These are phyloP conservation scores for Amphiprion ocellaris DNA, from an alignment of 2,113 vertebrate species.

Conservation along the genomic window DNA sequence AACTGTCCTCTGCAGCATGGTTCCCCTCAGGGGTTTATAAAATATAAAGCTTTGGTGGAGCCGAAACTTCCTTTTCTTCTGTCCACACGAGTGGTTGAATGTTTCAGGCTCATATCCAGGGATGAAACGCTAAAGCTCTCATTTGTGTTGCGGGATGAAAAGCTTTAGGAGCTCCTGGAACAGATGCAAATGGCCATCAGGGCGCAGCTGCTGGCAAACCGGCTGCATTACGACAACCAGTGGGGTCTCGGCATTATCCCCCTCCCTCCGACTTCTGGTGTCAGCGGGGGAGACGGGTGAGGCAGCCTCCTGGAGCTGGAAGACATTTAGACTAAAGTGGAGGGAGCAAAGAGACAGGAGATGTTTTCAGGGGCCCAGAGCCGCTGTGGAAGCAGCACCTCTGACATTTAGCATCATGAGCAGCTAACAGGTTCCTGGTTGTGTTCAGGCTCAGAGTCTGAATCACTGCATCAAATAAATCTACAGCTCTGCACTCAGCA, in stretches of 20 bases:
- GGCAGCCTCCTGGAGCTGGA: constrained; percentile 17
- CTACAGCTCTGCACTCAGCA: constrained; percentile 36
- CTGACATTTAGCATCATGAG: neutral
- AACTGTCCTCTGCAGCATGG: too few species aligned
- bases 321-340: neutral
- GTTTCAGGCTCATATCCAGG: constrained; percentile 50
- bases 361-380: constrained; percentile 11
- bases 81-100: constrained; percentile 32
- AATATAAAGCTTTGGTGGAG: constrained; percentile 1
- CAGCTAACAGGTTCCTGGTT: too few species aligned
- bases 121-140: constrained; percentile 62
- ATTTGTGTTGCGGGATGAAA: constrained; percentile 64
- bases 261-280: neutral
- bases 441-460: neutral
- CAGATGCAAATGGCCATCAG: constrained; percentile 54
- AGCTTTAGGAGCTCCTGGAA: constrained; percentile 58
- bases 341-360: constrained; percentile 9
- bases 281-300: neutral
- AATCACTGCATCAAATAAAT: neutral
- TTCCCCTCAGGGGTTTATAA: neutral
- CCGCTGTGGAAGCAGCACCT: neutral
- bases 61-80: neutral
- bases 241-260: constrained; percentile 4
- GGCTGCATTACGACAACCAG: constrained; percentile 22
- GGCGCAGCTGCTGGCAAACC: constrained; percentile 23